Evolutionary conservation across 2,113 vertebrate genomes (phyloP).

Genomic region (Caranx ignobilis): DNA sequence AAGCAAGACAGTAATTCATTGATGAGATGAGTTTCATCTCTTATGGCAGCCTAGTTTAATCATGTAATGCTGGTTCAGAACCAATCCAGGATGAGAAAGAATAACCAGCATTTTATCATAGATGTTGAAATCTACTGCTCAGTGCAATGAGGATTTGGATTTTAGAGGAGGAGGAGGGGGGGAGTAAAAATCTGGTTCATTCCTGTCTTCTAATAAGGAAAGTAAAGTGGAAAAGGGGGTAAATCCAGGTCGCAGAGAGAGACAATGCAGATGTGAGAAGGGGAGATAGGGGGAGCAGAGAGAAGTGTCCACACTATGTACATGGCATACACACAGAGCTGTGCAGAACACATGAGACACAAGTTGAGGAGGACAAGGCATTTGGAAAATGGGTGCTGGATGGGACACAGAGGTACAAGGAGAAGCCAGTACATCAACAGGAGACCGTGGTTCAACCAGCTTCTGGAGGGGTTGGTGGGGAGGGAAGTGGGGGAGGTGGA

Average conservation of each 20-base stretch:
- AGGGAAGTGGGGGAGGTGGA: constrained; percentile 13
- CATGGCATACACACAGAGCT: constrained; percentile 79
- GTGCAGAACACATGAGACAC: constrained; percentile 78
- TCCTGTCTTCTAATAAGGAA: constrained; percentile 54
- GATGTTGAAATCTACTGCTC: constrained; percentile 23
- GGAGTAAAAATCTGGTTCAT: constrained; percentile 14
- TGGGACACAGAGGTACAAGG: constrained; percentile 78
- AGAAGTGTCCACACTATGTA: constrained; percentile 75
- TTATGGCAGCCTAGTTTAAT: constrained; percentile 24
- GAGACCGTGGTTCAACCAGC: constrained; percentile 74
- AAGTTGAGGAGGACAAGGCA: constrained; percentile 71
- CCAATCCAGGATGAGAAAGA: constrained; percentile 47
- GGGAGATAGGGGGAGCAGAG: constrained; percentile 65
- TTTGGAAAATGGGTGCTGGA: constrained; percentile 81
- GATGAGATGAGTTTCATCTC: constrained; percentile 54
- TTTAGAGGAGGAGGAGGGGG: not conserved
- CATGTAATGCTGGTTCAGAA: constrained; percentile 42
- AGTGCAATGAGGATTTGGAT: constrained; percentile 37
- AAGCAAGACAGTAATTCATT: constrained; percentile 41
- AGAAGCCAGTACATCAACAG: constrained; percentile 78
- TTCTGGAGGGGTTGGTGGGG: constrained; percentile 53
- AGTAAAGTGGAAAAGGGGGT: constrained; percentile 47
- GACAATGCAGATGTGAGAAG: constrained; percentile 82
- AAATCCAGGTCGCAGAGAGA: constrained; percentile 70
- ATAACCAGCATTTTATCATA: constrained; percentile 38